Evolutionary conservation across 2,888 invertebrate species (phyloP), one percentile per base, ranked within the genome.

Genomic region (Eledona agricola): DNA sequence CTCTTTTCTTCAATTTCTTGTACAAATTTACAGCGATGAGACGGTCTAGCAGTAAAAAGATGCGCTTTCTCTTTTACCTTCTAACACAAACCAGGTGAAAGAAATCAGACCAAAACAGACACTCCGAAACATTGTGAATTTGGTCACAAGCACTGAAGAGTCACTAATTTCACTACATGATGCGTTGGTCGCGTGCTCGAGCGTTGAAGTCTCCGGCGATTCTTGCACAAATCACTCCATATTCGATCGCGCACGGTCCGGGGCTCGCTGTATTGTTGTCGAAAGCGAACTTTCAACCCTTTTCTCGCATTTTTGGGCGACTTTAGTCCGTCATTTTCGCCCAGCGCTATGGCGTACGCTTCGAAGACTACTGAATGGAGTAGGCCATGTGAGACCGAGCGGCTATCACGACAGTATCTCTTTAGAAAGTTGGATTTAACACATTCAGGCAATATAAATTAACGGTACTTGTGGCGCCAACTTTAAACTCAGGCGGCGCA

Each of bases 21-120:
- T n/a, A n/a, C n/a, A n/a, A n/a, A n/a, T n/a, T n/a, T n/a, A n/a
- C n/a, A n/a, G n/a, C n/a, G n/a, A n/a, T n/a, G n/a, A n/a, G n/a
- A n/a, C n/a, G n/a, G n/a, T n/a, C n/a, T n/a, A n/a, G n/a, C n/a
- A n/a, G n/a, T 9, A 45, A 49, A 40, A 32, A 49, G 16, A 53
- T 37, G 54, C 60, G 64, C 64, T 66, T 64, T 66, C 66, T 58
- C 63, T 46, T 63, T 60, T 61, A 69, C 69, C 69, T 65, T 59
- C 55, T 50, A 59, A 59, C 37, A 65, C 52, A 43, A 69, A 59
- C 58, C 58, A 62, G 51, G 63, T 55, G 55, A 69, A 65, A 63
- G 66, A 65, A 69, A 69, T 64, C 59, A 69, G 66, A 58, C 55
- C 67, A 53, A 58, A 50, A 57, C 58, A 63, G 51, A 49, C 55